A percentile compares a stretch with the other conserved stretches of the same genome.
Evolutionary conservation across 2,113 vertebrate genomes (phyloP).

Genomic region (Heptranchias perlo): DNA sequence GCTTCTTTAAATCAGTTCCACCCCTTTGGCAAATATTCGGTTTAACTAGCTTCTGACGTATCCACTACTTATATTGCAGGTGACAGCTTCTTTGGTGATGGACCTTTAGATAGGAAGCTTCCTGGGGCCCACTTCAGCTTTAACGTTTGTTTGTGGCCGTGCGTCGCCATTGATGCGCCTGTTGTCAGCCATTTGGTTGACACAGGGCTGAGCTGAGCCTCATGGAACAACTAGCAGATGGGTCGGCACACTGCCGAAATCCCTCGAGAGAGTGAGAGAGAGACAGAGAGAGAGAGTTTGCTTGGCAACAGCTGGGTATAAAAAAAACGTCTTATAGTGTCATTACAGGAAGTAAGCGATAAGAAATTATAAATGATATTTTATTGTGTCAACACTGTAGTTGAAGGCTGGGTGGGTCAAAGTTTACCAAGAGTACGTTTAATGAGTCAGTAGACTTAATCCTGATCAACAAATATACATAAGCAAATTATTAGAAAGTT

Average conservation of each 20-base stretch:
- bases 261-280: constrained; percentile 18
- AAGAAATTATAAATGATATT: background rate
- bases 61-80: background rate
- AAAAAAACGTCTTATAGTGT: background rate
- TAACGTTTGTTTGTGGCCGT: background rate
- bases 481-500: background rate
- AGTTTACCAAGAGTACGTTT: too few species aligned
- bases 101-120: background rate
- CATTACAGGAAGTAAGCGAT: constrained; percentile 3
- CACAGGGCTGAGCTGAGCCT: background rate
- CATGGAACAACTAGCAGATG: background rate
- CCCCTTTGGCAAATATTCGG: constrained; percentile 5
- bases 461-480: background rate
- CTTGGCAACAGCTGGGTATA: background rate
- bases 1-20: background rate
- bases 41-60: background rate
- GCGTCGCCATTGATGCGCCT: background rate
- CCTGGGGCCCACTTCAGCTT: background rate
- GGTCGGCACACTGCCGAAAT: background rate
- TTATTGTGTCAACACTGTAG: background rate
- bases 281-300: background rate
- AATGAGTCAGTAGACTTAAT: background rate
- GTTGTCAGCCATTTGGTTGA: background rate
- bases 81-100: background rate
- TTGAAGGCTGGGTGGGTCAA: constrained; percentile 24